Evolutionary conservation across 1,140 invertebrate species (phyloP), one percentile per base, ranked within the genome.

Genomic region (Brachionus rubens): DNA sequence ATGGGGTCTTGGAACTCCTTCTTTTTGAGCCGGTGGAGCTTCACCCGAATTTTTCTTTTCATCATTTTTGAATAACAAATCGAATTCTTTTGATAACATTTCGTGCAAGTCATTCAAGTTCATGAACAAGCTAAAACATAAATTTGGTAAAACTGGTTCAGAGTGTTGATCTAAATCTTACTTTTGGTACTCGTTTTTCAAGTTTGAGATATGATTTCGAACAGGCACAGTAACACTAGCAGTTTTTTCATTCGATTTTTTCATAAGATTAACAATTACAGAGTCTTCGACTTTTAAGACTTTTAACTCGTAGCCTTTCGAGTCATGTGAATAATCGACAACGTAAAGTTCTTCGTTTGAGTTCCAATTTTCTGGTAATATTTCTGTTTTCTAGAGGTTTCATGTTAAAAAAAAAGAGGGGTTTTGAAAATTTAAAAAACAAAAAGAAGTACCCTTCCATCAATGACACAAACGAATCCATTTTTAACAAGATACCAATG

Each of bases 401-500:
- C n/a, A n/a, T n/a, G n/a, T n/a, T n/a, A 14, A 14, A 46, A 46
- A 46, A 46, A 46, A 46, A n/a, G n/a, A n/a, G n/a, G n/a, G n/a
- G n/a, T n/a, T n/a, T n/a, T n/a, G n/a, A n/a, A n/a, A n/a, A n/a
- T n/a, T n/a, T n/a, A n/a, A n/a, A n/a, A n/a, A n/a, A n/a, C n/a
- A n/a, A n/a, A n/a, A n/a, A n/a, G n/a, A n/a, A n/a, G n/a, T 65
- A 65, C 59, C 43, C 24, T 41, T 46, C 59, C 59, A 24, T 65
- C 59, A 43, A 65, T 36, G 14, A 65, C 59, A 65, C 59, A 65
- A 14, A 43, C 16, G 43, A 65, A 65, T 9, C 19, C 40, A 26
- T 65, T 43, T 43, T 46, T 65, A 12, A 65, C 59, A 19, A 65
- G 24, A 65, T 65, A 65, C 59, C 59, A 65, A 65, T 65, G 59